A percentile compares a stretch with the other conserved stretches of the same genome.
phyloP scores from a whole-genome alignment of 2,113 vertebrate species.

The Pomatostomus ruficeps region DNA sequence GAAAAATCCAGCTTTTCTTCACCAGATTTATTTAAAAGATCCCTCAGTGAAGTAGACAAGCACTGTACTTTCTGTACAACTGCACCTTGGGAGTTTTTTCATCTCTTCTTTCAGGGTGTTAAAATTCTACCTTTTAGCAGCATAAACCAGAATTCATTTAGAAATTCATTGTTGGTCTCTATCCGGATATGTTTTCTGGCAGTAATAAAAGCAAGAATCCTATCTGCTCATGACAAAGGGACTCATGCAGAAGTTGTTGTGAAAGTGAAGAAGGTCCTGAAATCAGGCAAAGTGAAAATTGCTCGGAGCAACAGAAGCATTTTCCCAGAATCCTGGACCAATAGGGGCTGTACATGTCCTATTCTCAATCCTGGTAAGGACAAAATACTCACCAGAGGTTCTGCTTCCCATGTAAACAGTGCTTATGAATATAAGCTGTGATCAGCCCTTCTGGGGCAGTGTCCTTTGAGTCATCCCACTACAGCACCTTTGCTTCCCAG shows the following conservation, averaged over 20 bases:
- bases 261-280: constrained; percentile 84
- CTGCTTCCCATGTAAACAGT: background rate
- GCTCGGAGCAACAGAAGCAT: constrained; percentile 75
- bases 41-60: background rate
- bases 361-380: constrained; percentile 85
- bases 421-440: background rate
- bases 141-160: background rate
- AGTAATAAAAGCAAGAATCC: constrained; percentile 87
- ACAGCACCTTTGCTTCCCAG: background rate
- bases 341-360: constrained; percentile 86
- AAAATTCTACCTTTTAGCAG: background rate
- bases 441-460: background rate
- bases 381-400: background rate
- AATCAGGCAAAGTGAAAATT: constrained; percentile 73
- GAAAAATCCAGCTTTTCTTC: background rate
- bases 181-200: background rate
- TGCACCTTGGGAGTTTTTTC: background rate
- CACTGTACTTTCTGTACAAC: background rate
- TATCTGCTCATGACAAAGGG: constrained; percentile 89
- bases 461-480: background rate
- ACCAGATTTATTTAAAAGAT: background rate
- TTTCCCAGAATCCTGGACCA: constrained; percentile 88
- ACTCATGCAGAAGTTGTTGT: constrained; percentile 85
- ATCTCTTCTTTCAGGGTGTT: background rate
- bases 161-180: background rate